Conservation (phyloP, 2,797 vertebrate species). For the Anguilla pacifica region DNA sequence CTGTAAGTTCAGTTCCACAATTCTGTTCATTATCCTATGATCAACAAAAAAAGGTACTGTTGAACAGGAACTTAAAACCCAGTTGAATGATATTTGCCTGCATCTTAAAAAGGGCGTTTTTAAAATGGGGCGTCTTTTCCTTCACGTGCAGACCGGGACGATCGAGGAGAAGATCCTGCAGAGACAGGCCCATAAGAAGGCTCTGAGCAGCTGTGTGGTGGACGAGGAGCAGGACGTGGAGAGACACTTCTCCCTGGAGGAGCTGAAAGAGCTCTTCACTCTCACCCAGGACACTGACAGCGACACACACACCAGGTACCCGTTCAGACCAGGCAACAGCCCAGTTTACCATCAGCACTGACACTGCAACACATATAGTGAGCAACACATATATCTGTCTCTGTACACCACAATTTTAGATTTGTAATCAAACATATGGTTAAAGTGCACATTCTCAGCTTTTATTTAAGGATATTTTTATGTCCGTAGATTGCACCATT, state of each 20-base stretch:
- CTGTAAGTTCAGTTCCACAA: neutral
- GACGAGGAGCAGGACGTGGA: slow-evolving; percentile 95
- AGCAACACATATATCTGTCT: neutral
- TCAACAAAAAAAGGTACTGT: neutral
- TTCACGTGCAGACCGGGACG: slow-evolving; percentile 82
- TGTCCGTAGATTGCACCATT: no score
- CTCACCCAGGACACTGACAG: slow-evolving; percentile 84
- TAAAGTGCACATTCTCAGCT: no score
- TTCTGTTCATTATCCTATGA: neutral
- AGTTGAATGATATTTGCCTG: no score
- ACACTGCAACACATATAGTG: neutral
- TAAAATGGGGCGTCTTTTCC: neutral
- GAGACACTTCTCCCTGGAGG: slow-evolving; percentile 92
- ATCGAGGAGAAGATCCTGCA: slow-evolving; percentile 99
- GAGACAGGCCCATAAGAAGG: slow-evolving; percentile 96
- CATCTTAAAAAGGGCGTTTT: neutral
- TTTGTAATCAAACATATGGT: no score
- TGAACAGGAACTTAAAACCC: neutral
- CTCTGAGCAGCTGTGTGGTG: slow-evolving; percentile 95
- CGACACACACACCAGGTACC: slow-evolving; percentile 86
- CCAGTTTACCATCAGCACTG: neutral
- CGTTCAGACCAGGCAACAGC: neutral
- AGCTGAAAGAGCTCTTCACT: slow-evolving; percentile 87
- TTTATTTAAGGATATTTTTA: no score
- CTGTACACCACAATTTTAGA: neutral